A percentile compares a stretch with the other conserved stretches of the same genome.
phyloP scores from a whole-genome alignment of 2,113 vertebrate species.

The Paramormyrops kingsleyae region DNA sequence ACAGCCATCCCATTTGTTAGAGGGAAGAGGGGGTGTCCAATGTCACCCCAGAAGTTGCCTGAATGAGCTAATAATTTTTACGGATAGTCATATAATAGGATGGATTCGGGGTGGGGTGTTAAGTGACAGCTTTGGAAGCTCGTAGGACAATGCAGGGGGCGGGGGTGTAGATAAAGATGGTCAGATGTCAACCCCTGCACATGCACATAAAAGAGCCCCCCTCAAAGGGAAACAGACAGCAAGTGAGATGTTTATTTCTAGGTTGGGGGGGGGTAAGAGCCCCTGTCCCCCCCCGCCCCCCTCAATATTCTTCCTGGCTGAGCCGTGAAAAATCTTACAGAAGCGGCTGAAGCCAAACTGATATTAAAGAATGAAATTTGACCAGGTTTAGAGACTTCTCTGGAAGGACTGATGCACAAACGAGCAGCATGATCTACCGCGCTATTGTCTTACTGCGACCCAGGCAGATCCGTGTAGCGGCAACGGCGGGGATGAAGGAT shows the following conservation, averaged over 20 bases:
- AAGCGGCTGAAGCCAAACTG: background rate
- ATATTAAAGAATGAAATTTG: background rate
- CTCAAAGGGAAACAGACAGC: background rate
- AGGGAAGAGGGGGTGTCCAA: background rate
- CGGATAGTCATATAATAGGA: background rate
- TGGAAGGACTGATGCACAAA: background rate
- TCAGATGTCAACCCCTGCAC: background rate
- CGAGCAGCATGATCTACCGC: background rate
- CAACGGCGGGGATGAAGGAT: background rate
- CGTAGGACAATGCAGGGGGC: background rate
- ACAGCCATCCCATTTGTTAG: background rate
- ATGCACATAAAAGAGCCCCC: background rate
- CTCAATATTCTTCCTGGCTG: background rate
- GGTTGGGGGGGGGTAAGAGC: background rate
- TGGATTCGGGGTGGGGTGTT: background rate
- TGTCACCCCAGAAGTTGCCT: background rate
- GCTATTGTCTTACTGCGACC: background rate
- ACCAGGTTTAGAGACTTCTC: background rate
- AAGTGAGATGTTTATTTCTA: background rate
- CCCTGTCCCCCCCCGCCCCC: background rate
- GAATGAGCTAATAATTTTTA: slow-evolving; percentile 8
- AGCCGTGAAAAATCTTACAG: background rate
- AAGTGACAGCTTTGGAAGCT: background rate
- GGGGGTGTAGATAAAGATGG: background rate
- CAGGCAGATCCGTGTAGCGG: background rate